Evolutionary conservation across 2,888 invertebrate species (phyloP).

Genomic region (Philaethria dido): DNA sequence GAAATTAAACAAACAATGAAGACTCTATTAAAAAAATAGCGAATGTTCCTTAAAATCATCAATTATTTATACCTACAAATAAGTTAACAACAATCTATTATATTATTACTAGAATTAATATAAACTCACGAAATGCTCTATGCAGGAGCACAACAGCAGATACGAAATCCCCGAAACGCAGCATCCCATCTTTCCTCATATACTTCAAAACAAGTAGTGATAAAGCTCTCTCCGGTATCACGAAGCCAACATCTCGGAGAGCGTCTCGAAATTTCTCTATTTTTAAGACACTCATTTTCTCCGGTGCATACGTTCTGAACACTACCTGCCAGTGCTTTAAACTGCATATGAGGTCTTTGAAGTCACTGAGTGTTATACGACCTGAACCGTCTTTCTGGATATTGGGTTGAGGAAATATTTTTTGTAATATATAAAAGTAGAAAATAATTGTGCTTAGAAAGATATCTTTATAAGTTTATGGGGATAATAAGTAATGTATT

Average conservation of each 20-base stretch:
- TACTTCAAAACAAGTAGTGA: constrained; percentile 92
- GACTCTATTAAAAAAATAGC: too few species aligned
- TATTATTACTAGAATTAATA: constrained; percentile 35
- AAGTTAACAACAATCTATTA: too few species aligned
- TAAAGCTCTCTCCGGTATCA: constrained; percentile 92
- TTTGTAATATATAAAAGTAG: neutral
- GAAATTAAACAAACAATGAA: too few species aligned
- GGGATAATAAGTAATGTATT: too few species aligned
- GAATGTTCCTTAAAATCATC: too few species aligned
- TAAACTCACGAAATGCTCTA: constrained; percentile 91
- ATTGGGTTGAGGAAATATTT: constrained; percentile 50
- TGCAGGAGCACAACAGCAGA: constrained; percentile 94
- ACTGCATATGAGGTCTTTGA: constrained; percentile 96
- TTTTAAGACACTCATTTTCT: constrained; percentile 94
- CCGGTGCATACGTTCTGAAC: constrained; percentile 94
- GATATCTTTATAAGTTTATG: too few species aligned
- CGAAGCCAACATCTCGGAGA: constrained; percentile 93
- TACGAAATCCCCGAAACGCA: constrained; percentile 96
- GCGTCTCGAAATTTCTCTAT: constrained; percentile 94
- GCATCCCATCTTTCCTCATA: constrained; percentile 96
- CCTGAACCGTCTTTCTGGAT: constrained; percentile 89
- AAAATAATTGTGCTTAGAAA: too few species aligned
- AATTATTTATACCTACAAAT: too few species aligned
- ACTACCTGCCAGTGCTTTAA: constrained; percentile 95
- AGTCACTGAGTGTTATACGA: constrained; percentile 91